These are phyloP conservation scores for Oryctolagus cuniculus DNA, from an alignment of 2,113 vertebrate species.

Conservation along the genomic window DNA sequence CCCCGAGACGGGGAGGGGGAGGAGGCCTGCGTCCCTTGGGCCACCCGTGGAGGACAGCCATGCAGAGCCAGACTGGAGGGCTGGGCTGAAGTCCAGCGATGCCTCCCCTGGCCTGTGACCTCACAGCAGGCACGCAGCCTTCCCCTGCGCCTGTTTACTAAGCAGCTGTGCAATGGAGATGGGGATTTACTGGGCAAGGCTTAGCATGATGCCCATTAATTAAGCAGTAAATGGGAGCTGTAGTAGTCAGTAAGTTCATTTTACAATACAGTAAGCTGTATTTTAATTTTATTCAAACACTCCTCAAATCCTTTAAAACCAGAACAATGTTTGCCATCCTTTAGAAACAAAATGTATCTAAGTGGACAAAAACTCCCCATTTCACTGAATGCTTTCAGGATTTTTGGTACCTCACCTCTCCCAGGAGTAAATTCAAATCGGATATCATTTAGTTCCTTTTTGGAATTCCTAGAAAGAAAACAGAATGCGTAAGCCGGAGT, in stretches of 20 bases:
- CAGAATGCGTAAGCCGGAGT: conserved; percentile 41
- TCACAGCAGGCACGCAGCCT: neutral
- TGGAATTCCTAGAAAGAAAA: conserved; percentile 93
- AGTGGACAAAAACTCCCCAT: conserved; percentile 1
- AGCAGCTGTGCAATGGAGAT: neutral
- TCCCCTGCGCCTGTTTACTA: neutral
- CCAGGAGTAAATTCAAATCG: conserved; percentile 99
- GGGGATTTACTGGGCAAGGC: neutral
- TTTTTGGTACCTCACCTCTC: conserved; percentile 91
- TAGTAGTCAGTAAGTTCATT: neutral
- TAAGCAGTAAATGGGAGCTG: neutral
- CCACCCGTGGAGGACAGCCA: neutral
- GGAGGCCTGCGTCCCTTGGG: neutral
- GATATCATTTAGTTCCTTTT: conserved; percentile 99
- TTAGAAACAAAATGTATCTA: conserved; percentile 34
- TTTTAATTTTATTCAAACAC: conserved; percentile 26
- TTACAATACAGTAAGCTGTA: neutral
- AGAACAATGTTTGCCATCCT: neutral
- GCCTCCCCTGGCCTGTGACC: neutral
- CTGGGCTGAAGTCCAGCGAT: neutral
- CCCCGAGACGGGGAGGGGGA: neutral
- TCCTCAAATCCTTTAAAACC: conserved; percentile 4
- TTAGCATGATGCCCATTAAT: neutral
- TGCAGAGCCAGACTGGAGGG: neutral
- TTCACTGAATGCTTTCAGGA: neutral